These are phyloP conservation scores for Drosophila pseudotalamancana DNA, from an alignment of 2,888 invertebrate species.

Conservation along the genomic window DNA sequence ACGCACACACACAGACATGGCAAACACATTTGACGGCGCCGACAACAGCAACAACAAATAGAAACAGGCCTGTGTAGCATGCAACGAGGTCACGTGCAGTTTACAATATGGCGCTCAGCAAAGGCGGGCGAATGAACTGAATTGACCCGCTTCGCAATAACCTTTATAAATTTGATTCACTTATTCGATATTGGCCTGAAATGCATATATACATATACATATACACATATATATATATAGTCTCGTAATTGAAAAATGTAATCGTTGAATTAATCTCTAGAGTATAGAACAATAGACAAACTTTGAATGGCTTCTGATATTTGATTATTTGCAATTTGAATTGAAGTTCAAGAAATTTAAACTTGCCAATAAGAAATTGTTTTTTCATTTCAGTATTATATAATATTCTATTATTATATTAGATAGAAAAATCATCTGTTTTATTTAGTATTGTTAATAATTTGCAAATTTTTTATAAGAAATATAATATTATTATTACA, in stretches of 20 bases:
- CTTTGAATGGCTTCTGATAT: background rate
- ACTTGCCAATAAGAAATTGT: too few species aligned
- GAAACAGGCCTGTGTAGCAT: slow-evolving; percentile 51
- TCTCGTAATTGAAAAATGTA: background rate
- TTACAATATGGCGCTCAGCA: slow-evolving; percentile 67
- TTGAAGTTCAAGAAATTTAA: background rate
- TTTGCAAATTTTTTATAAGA: too few species aligned
- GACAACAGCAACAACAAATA: slow-evolving; percentile 32
- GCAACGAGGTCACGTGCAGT: slow-evolving; percentile 79
- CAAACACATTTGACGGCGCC: slow-evolving; percentile 50
- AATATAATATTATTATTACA: too few species aligned
- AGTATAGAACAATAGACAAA: background rate
- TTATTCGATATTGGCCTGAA: slow-evolving; percentile 17
- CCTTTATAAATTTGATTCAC: slow-evolving; percentile 74
- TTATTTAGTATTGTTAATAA: too few species aligned
- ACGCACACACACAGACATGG: slow-evolving; percentile 27
- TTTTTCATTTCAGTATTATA: too few species aligned
- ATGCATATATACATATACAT: too few species aligned
- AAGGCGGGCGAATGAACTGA: slow-evolving; percentile 83
- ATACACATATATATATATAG: too few species aligned
- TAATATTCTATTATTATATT: too few species aligned
- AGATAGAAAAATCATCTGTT: too few species aligned
- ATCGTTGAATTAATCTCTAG: background rate
- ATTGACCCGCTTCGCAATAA: slow-evolving; percentile 83
- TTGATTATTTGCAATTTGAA: background rate